Evolutionary conservation across 2,113 vertebrate species (phyloP), one percentile per base, ranked within the genome.

Genomic region (Platanista minor): DNA sequence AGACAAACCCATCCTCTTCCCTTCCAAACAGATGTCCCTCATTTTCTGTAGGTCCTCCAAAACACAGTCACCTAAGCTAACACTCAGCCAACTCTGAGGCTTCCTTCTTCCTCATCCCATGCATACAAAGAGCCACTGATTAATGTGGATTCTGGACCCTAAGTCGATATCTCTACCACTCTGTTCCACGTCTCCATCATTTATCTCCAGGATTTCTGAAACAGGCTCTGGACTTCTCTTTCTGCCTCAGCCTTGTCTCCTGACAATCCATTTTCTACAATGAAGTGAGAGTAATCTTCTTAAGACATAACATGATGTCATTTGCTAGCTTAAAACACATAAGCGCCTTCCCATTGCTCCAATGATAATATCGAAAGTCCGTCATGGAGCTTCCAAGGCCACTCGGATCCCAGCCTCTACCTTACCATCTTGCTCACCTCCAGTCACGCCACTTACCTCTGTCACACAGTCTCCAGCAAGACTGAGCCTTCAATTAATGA

Each of bases 11-110:
- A 8, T 69, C 25, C 4, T 3, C 15, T 15, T 54, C 41, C 3
- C 27, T 62, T 10, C n/a, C 12, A 2, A n/a, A 14, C 49, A 0
- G 0, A n/a, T 10, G 12, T 43, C 13, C 25, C 29, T 8, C 4
- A 1, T 6, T 17, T 43, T 29, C 29, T 31, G 4, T 5, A 59
- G n/a, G 10, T 36, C 8, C 57, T 12, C 15, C n/a, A 9, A 12
- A 17, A 43, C 31, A n/a, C 8, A 23, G 20, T 41, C 54, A 13
- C 49, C 18, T 15, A 54, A 9, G 14, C 39, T 59, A 15, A 64
- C 39, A 21, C 18, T 36, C 36, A 0, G 12, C 41, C 67, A 4
- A 4, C n/a, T 2, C 11, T 13, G 2, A 49, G 67, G n/a, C 9
- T n/a, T 36, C 82, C 54, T 59, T 36, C 57, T 15, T 46, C 36